phyloP scores from a whole-genome alignment of 2,888 invertebrate genomes.

The Diabrotica balteata region DNA sequence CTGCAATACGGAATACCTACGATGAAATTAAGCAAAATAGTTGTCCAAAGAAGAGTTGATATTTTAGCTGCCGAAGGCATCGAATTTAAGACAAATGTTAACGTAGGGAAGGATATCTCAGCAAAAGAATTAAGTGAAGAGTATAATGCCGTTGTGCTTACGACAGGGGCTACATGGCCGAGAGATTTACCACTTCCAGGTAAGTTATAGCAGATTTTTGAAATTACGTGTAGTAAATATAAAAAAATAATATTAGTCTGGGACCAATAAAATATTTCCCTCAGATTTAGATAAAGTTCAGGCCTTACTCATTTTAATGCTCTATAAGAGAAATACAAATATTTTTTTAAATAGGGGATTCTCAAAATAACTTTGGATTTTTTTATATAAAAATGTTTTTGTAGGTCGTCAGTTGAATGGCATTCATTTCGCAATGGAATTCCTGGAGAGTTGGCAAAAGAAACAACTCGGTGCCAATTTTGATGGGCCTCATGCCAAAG shows the following conservation, averaged over 20 bases:
- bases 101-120: conserved; percentile 90
- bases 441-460: conserved; percentile 96
- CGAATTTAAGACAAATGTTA: conserved; percentile 84
- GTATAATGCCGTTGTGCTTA: conserved; percentile 86
- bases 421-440: conserved; percentile 98
- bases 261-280: too few relatives aligned
- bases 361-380: too few relatives aligned
- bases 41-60: conserved; percentile 87
- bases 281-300: too few relatives aligned
- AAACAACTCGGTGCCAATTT: conserved; percentile 77
- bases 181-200: conserved; percentile 85
- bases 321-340: too few relatives aligned
- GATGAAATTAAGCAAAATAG: conserved; percentile 96
- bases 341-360: too few relatives aligned
- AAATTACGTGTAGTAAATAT: too few relatives aligned
- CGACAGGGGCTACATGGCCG: conserved; percentile 96
- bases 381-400: background rate
- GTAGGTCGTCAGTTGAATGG: conserved; percentile 80
- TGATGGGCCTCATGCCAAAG: conserved; percentile 78
- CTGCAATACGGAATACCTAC: conserved; percentile 98
- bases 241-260: too few relatives aligned
- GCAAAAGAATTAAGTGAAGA: conserved; percentile 73
- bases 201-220: conserved; percentile 52
- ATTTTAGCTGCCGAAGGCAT: conserved; percentile 87
- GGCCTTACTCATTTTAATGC: too few relatives aligned